phyloP scores from a whole-genome alignment of 2,888 invertebrate species.

The Trimorus sp. region DNA sequence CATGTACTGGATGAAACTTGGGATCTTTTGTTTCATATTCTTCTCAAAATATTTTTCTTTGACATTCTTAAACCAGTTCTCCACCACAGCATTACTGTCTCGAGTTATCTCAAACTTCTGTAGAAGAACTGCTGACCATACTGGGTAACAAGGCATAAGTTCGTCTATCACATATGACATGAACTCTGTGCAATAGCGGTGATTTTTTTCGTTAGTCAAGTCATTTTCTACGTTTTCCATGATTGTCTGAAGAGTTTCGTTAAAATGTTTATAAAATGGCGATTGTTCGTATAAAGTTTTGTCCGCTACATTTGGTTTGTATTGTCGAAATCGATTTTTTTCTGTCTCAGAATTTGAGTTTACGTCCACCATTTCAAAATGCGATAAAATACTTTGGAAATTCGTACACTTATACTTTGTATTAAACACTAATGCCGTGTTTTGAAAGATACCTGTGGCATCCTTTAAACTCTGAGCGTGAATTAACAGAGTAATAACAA shows the following conservation, averaged over 20 bases:
- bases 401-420: neutral
- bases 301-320: neutral
- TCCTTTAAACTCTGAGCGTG: neutral
- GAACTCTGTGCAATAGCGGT: neutral
- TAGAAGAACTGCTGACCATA: conserved; percentile 5
- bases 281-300: conserved; percentile 3
- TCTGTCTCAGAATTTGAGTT: neutral
- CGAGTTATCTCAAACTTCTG: neutral
- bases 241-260: neutral
- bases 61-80: conserved; percentile 48
- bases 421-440: neutral
- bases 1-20: conserved; percentile 34
- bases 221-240: neutral
- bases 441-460: neutral
- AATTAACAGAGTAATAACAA: conserved; percentile 5
- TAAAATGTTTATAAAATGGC: conserved; percentile 6
- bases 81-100: conserved; percentile 34
- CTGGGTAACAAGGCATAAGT: neutral
- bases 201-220: neutral
- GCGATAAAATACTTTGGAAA: neutral
- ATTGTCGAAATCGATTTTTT: neutral
- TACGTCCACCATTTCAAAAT: neutral
- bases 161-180: neutral
- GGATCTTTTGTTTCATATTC: conserved; percentile 23
- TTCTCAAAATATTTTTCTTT: conserved; percentile 29